Evolutionary conservation across 2,113 vertebrate species (phyloP), one percentile per base, ranked within the genome.

Genomic region (Rafetus swinhoei): DNA sequence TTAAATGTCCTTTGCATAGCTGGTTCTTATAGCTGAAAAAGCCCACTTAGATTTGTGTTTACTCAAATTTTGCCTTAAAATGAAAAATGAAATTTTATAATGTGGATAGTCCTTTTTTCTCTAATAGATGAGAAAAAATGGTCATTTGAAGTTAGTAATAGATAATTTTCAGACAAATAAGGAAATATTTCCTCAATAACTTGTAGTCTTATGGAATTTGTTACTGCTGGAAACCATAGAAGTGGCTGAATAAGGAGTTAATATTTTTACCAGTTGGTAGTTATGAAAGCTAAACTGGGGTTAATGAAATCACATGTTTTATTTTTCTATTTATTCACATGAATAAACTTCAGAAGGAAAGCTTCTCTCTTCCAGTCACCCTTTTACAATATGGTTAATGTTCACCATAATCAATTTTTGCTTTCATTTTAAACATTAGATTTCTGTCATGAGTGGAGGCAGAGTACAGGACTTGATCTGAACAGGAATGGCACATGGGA

Each of bases 61-160:
- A 7, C 2, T 77, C 77, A 32, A 3, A 59, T 86, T 89, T 92
- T 24, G 2, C 16, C 82, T 85, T 65, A 10, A 60, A 54, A 91
- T 86, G 8, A 72, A 88, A 77, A 92, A 81, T 55, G 0, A 79
- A 55, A 35, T 65, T 39, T 24, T 24, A 6, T 60, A 22, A 1
- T 18, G 74, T 27, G 2, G 19, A 12, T 22, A 84, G 32, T 86
- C 4, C 4, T 1, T 0, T 0, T 82, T 81, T 8, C 10, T 15
- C 57, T 2, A 5, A 50, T 2, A 50, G 24, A 52, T 18, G 72
- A 56, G 60, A 90, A 7, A 1, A 88, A 65, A 16, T 2, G 18
- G 7, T 27, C 57, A 6, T 56, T 88, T 88, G 1, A 15, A 50
- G 56, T 57, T 32, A 27, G 82, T 65, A 4, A 4, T 88, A 45